Base-by-base conservation (phyloP, 2,888 invertebrate species). In the Drosophila mercatorum region DNA sequence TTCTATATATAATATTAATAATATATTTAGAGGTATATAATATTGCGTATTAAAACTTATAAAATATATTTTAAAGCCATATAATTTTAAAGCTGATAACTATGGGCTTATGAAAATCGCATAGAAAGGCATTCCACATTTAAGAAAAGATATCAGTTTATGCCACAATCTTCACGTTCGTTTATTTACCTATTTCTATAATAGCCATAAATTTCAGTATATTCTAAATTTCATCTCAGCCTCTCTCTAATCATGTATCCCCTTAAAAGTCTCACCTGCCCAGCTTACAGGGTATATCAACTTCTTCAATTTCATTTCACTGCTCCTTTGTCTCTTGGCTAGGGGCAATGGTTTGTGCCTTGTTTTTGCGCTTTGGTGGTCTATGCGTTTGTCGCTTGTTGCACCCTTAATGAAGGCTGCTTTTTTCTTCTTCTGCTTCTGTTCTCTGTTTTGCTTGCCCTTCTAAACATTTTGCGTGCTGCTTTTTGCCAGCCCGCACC, bases 331-430 rank as follows among this genome's bases (percentile, higher is more conserved):
- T 81, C 46, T 64, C n/a, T 31, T 3, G 49, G 51, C 52, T 22
- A 22, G 12, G 28, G 55, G 55, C 63, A 60, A 67, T 52, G 55
- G 46, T 60, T 65, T 62, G 59, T 22, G 56, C 41, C 34, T 47
- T 57, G 55, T 17, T 46, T 43, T 63, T 40, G 56, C 14, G 36
- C 51, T n/a, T 40, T 31, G 58, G 26, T 59, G 59, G 76, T 51
- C 61, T 53, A 44, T 46, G 47, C 44, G 38, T 67, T 72, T 67
- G 60, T 63, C 14, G 34, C 56, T 59, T 79, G 79, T 46, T 75
- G 80, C 80, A 79, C 75, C 80, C 75, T 52, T 70, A 58, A 47
- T 49, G 46, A 66, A 58, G 56, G 26, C 12, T 53, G 31, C 36
- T 43, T 28, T 49, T 22, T 11, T 6, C 31, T n/a, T 22, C 26